These are phyloP conservation scores for Morus bassanus DNA, from an alignment of 2,797 vertebrate genomes.

Conservation along the genomic window DNA sequence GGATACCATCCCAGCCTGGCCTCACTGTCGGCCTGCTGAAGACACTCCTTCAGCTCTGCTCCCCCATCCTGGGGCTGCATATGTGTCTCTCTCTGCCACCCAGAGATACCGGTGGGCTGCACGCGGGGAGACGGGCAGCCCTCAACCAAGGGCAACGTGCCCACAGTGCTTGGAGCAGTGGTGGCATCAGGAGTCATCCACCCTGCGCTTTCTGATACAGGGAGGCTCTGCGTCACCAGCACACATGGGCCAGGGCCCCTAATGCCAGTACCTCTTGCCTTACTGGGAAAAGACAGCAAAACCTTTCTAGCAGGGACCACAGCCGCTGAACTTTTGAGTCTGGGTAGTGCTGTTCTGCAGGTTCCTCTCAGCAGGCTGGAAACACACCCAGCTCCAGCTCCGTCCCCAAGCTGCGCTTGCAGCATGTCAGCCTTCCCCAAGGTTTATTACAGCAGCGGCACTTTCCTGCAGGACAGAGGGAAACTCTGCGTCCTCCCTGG, in stretches of 20 bases:
- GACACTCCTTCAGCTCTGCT: background rate
- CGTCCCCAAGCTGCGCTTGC: background rate
- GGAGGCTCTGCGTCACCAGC: background rate
- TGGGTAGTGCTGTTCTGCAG: too few relatives aligned
- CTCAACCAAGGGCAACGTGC: background rate
- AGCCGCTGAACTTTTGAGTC: background rate
- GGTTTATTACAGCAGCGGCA: background rate
- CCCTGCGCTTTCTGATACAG: fast-evolving
- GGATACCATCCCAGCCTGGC: fast-evolving
- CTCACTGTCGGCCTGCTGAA: background rate
- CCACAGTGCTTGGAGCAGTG: background rate
- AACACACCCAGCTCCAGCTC: background rate
- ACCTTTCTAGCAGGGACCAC: background rate
- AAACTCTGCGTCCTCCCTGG: background rate
- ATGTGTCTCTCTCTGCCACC: fast-evolving
- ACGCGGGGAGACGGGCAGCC: fast-evolving
- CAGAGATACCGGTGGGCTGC: fast-evolving
- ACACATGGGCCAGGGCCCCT: background rate
- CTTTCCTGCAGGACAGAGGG: background rate
- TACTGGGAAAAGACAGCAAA: background rate
- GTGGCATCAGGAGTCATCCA: background rate
- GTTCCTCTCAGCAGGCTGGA: background rate
- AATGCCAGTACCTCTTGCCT: background rate
- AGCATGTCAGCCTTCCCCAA: background rate
- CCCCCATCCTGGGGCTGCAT: fast-evolving